Percentiles rank a stretch among this genome's conserved stretches.
Evolutionary conservation across 2,797 vertebrate species (phyloP).

Genomic region (Lithobates sylvaticus): DNA sequence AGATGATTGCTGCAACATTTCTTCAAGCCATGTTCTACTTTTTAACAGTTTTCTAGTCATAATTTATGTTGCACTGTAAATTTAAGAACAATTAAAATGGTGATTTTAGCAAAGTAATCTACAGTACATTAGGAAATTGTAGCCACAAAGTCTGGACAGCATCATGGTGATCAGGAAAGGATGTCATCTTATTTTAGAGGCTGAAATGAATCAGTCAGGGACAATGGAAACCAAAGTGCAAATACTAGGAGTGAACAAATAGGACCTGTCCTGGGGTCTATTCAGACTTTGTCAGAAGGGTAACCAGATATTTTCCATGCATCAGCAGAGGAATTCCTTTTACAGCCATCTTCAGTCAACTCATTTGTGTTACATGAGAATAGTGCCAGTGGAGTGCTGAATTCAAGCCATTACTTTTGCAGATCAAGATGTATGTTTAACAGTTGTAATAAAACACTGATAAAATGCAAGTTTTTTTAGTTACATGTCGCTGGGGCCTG

Average conservation of each 20-base stretch:
- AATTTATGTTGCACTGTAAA: constrained; percentile 22
- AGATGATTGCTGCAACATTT: background rate
- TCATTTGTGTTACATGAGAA: constrained; percentile 61
- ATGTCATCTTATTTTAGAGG: constrained; percentile 38
- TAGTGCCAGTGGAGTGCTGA: constrained; percentile 58
- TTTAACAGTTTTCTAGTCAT: background rate
- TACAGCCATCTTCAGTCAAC: constrained; percentile 60
- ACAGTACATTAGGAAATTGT: constrained; percentile 37
- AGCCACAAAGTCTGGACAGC: constrained; percentile 28
- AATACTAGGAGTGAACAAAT: constrained; percentile 53
- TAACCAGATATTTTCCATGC: constrained; percentile 59
- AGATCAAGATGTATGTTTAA: constrained; percentile 58
- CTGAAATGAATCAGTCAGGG: constrained; percentile 25
- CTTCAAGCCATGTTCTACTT: background rate
- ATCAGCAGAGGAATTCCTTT: constrained; percentile 57
- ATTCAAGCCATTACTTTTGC: constrained; percentile 56
- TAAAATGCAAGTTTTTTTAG: constrained; percentile 57
- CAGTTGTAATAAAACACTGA: constrained; percentile 62
- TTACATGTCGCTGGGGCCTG: constrained; percentile 42
- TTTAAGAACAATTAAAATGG: constrained; percentile 28
- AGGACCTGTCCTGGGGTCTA: constrained; percentile 52
- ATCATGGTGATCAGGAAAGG: constrained; percentile 32
- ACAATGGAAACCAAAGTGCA: constrained; percentile 44
- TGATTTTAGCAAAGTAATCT: constrained; percentile 37
- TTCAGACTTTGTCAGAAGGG: constrained; percentile 47